Percentiles rank a stretch among this genome's conserved stretches.
phyloP scores from a whole-genome alignment of 2,888 invertebrate species.

The Cataglyphis albicans region DNA sequence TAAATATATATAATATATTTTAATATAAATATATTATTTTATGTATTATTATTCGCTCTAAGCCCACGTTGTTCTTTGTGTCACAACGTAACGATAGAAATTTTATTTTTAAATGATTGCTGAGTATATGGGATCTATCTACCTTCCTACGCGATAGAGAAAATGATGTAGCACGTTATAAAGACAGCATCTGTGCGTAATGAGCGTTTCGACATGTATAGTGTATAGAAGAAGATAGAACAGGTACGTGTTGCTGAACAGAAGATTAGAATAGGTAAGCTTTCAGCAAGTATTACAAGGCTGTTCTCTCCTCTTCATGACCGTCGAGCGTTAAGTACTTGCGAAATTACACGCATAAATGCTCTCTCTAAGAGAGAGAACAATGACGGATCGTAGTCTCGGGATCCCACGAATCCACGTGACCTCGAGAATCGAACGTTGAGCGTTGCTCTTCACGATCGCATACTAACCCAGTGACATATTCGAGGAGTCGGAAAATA shows the following conservation, averaged over 20 bases:
- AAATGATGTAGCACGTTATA: conserved; percentile 10
- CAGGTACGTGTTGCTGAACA: neutral
- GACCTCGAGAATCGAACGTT: conserved; percentile 28
- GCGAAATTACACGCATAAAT: conserved; percentile 61
- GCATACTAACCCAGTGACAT: conserved; percentile 44
- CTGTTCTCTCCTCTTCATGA: conserved; percentile 54
- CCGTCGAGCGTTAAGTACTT: conserved; percentile 54
- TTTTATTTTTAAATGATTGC: neutral
- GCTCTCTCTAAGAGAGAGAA: conserved; percentile 37
- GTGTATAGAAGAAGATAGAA: neutral
- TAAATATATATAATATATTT: neutral
- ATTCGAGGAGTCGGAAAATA: conserved; percentile 27
- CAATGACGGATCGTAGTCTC: conserved; percentile 37
- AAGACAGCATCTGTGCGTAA: conserved; percentile 17
- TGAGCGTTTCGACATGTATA: conserved; percentile 4
- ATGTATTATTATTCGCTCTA: neutral
- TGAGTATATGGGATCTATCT: neutral
- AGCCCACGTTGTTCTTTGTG: neutral
- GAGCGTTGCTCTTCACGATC: neutral
- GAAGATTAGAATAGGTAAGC: conserved; percentile 42
- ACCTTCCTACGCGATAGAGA: conserved; percentile 14
- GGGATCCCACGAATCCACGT: conserved; percentile 33
- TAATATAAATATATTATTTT: neutral
- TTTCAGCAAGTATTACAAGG: conserved; percentile 70
- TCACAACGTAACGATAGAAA: neutral